Percentiles rank a stretch among this genome's conserved stretches.
phyloP scores from a whole-genome alignment of 2,888 invertebrate species.

The Uloborus plumipes region DNA sequence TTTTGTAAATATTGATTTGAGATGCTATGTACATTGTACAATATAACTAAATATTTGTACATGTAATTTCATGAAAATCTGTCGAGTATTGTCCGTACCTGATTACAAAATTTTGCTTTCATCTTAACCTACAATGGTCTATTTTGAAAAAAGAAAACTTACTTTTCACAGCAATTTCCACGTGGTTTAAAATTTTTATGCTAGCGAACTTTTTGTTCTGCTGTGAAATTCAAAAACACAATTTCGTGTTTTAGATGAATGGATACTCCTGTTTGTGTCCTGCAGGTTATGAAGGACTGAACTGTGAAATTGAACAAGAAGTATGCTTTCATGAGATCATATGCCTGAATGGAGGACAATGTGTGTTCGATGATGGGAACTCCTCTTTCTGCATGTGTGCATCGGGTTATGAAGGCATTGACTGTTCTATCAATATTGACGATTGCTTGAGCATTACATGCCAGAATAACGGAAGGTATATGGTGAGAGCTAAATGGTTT shows the following conservation, averaged over 20 bases:
- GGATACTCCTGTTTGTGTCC: constrained; percentile 43
- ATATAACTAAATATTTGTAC: too few species aligned
- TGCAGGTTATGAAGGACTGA: constrained; percentile 16
- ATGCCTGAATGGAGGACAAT: constrained; percentile 31
- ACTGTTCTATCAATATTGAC: constrained; percentile 51
- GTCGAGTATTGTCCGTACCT: too few species aligned
- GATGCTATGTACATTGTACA: too few species aligned
- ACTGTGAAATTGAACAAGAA: constrained; percentile 33
- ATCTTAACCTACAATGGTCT: too few species aligned
- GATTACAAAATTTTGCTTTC: too few species aligned
- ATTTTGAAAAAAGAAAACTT: too few species aligned
- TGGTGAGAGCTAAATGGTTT: background rate
- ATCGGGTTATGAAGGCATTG: constrained; percentile 38
- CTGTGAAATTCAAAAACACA: background rate
- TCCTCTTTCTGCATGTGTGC: constrained; percentile 29
- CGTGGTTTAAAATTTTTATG: too few species aligned
- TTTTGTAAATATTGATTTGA: too few species aligned
- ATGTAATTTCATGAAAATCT: too few species aligned
- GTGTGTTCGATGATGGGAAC: constrained; percentile 8
- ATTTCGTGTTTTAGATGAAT: constrained; percentile 26
- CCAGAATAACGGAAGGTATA: constrained; percentile 52
- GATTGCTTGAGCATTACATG: constrained; percentile 47
- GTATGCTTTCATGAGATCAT: constrained; percentile 27
- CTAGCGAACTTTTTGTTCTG: too few species aligned
- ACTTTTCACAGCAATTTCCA: too few species aligned